Conservation (phyloP, 2,113 vertebrate species). For the Silurus glanis region DNA sequence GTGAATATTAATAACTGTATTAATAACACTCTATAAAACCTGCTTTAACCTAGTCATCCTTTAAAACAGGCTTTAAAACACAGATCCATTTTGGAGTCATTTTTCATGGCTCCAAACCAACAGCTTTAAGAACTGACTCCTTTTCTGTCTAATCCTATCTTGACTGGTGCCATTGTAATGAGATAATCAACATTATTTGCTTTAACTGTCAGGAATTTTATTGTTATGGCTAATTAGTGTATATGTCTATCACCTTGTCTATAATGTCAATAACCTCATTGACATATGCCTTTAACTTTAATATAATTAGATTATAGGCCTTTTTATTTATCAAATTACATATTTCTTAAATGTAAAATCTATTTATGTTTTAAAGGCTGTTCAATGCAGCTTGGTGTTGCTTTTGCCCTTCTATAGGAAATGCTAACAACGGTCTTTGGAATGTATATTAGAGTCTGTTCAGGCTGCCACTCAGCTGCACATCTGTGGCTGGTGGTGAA, state of each 20-base stretch:
- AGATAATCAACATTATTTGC: too few species aligned
- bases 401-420: background rate
- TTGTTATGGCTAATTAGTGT: background rate
- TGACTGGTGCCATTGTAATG: too few species aligned
- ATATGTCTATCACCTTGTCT: background rate
- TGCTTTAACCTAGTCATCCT: too few species aligned
- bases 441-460: background rate
- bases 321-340: background rate
- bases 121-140: too few species aligned
- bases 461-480: background rate
- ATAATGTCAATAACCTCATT: background rate
- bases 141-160: too few species aligned
- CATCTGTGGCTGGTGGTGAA: background rate
- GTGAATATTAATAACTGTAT: too few species aligned
- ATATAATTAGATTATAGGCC: background rate
- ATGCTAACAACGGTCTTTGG: background rate
- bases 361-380: background rate
- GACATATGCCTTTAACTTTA: background rate
- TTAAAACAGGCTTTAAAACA: too few species aligned
- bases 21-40: too few species aligned
- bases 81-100: too few species aligned
- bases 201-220: too few species aligned
- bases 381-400: background rate
- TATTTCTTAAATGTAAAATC: background rate
- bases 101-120: too few species aligned